A percentile compares a stretch with the other conserved stretches of the same genome.
These are phyloP conservation scores for Globodera rostochiensis DNA, from an alignment of 1,140 invertebrate genomes.

Conservation along the genomic window DNA sequence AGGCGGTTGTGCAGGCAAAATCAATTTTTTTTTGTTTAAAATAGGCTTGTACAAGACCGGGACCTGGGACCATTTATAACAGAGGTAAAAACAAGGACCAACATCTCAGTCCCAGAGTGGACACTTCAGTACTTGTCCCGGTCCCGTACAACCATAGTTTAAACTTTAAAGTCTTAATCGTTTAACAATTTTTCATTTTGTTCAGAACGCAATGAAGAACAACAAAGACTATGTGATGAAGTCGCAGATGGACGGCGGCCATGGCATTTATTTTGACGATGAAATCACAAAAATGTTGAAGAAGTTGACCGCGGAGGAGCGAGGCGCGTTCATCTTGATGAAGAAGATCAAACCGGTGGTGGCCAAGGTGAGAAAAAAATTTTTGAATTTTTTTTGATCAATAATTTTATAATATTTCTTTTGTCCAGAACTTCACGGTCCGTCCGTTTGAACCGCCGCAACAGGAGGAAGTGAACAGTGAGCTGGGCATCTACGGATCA, in stretches of 20 bases:
- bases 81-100: slow-evolving; percentile 60
- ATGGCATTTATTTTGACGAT: slow-evolving; percentile 86
- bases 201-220: slow-evolving; percentile 5
- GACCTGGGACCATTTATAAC: too few species aligned
- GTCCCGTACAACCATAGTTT: too few species aligned
- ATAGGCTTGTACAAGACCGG: too few species aligned
- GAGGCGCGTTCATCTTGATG: slow-evolving; percentile 90
- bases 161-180: background rate
- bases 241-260: slow-evolving; percentile 82
- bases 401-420: background rate
- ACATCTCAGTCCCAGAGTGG: slow-evolving; percentile 23
- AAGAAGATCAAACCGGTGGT: slow-evolving; percentile 69
- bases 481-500: slow-evolving; percentile 89
- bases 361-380: slow-evolving; percentile 46
- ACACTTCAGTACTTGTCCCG: slow-evolving; percentile 78
- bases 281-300: slow-evolving; percentile 75
- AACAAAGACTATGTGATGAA: slow-evolving; percentile 84
- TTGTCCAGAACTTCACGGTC: slow-evolving; percentile 78
- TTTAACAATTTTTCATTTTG: background rate
- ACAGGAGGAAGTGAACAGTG: slow-evolving; percentile 76
- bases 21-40: background rate
- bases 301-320: slow-evolving; percentile 73
- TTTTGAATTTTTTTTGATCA: background rate
- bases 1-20: slow-evolving; percentile 42
- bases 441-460: slow-evolving; percentile 71